Base-by-base conservation (phyloP, 2,113 vertebrate genomes). In the Zosterops hypoxanthus region DNA sequence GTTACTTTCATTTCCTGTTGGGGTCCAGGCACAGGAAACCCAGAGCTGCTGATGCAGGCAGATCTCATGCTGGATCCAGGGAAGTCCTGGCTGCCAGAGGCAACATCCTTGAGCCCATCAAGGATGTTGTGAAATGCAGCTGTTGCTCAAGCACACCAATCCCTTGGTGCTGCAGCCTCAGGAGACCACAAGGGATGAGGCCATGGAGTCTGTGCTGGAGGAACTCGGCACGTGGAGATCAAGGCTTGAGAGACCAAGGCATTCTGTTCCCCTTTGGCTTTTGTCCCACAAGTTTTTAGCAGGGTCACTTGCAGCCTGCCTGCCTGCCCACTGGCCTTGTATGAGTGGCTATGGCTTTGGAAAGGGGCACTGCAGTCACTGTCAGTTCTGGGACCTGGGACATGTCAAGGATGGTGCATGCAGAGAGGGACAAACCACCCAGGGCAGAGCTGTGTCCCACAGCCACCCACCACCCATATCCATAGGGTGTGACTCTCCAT, bases 211-310 rank as follows among this genome's bases (percentile, higher is more conserved):
- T 0, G 2, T 65, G n/a, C 68, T 11, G 12, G 18, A 60, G 57
- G 16, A 76, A 23, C 25, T 26, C 1, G 0, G 36, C 65, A 41
- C 3, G 0, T 4, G 39, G 19, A 44, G 18, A 18, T 23, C 0
- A 0, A 34, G 26, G 24, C 57, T 50, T 11, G 13, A 24, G 20
- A 33, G 9, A 42, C 5, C 4, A 6, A 46, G 28, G 26, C 1
- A 1, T 57, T 36, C 3, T 2, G 25, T 21, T 42, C 44, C 18
- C 4, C 26, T 57, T 34, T 77, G 55, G 44, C 20, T 60, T 64
- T 55, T 22, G 18, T 72, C 22, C 17, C 28, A 26, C 0, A 1
- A 6, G 14, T 36, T 60, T 80, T 34, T 15, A 49, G 14, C 2
- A 2, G 17, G 12, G 10, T 28, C 65, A 19, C 31, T 41, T 47